phyloP scores from a whole-genome alignment of 2,888 invertebrate species.

The Meandrusa payeni region DNA sequence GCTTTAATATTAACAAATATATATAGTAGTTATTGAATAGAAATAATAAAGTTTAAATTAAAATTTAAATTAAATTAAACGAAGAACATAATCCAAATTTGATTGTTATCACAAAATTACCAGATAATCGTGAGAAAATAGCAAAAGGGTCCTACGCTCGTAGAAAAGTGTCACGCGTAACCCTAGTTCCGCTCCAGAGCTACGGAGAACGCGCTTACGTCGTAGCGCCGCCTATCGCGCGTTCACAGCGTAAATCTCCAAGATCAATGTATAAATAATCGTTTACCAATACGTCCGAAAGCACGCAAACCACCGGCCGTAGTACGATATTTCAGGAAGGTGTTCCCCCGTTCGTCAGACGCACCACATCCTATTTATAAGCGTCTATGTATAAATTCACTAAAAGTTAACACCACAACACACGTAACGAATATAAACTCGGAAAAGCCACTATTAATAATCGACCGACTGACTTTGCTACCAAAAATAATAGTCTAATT shows the following conservation, averaged over 20 bases:
- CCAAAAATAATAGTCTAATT: slow-evolving; percentile 83
- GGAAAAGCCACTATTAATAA: slow-evolving; percentile 82
- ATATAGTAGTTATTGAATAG: too few species aligned
- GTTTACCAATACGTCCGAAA: slow-evolving; percentile 79
- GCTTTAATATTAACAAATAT: too few species aligned
- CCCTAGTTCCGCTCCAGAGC: slow-evolving; percentile 11
- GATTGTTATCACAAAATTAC: too few species aligned
- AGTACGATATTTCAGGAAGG: slow-evolving; percentile 82
- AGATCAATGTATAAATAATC: slow-evolving; percentile 79
- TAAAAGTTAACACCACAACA: slow-evolving; percentile 81
- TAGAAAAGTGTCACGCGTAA: slow-evolving; percentile 21
- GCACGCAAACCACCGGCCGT: slow-evolving; percentile 76
- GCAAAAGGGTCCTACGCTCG: slow-evolving; percentile 6
- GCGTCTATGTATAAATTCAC: slow-evolving; percentile 82
- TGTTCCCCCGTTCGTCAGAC: slow-evolving; percentile 81
- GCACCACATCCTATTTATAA: slow-evolving; percentile 81
- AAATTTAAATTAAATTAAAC: too few species aligned
- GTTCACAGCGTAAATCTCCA: slow-evolving; percentile 51
- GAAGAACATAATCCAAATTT: too few species aligned
- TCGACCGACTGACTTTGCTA: slow-evolving; percentile 82
- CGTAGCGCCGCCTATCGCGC: slow-evolving; percentile 38
- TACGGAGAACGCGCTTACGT: slow-evolving; percentile 18
- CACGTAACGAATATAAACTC: slow-evolving; percentile 82
- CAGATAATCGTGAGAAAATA: neutral
- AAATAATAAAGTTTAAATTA: too few species aligned